Evolutionary conservation across 2,888 invertebrate genomes (phyloP).

Genomic region (Macaria notata): DNA sequence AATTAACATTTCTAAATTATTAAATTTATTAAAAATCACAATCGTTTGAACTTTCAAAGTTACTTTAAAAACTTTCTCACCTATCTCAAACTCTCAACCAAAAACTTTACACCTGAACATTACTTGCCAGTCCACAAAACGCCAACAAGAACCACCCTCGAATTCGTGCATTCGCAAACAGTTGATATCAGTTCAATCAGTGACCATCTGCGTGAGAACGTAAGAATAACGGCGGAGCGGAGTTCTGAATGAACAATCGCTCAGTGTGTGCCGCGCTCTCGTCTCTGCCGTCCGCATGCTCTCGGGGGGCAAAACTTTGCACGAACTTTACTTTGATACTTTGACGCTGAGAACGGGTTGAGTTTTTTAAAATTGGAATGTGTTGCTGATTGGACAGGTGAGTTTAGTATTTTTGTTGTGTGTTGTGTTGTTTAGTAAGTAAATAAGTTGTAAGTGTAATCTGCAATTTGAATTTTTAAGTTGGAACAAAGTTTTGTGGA

Average conservation of each 20-base stretch:
- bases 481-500: no score
- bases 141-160: not conserved
- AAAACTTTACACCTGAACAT: no score
- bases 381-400: slow-evolving; percentile 25
- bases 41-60: no score
- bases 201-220: slow-evolving; percentile 78
- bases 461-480: no score
- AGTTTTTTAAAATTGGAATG: slow-evolving; percentile 27
- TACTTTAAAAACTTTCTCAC: no score
- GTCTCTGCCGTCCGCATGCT: slow-evolving; percentile 56
- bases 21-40: no score
- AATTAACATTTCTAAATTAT: no score
- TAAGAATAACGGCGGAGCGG: slow-evolving; percentile 73
- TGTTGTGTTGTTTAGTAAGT: no score
- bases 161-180: slow-evolving; percentile 11
- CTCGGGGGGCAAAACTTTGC: slow-evolving; percentile 57
- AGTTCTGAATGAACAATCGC: slow-evolving; percentile 73
- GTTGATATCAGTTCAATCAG: slow-evolving; percentile 54
- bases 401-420: slow-evolving; percentile 15
- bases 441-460: no score
- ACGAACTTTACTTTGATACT: slow-evolving; percentile 36
- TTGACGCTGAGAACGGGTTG: slow-evolving; percentile 30
- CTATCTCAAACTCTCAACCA: no score
- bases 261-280: slow-evolving; percentile 73
- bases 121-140: no score